phyloP scores from a whole-genome alignment of 2,888 invertebrate species.

The Diogma glabrata region DNA sequence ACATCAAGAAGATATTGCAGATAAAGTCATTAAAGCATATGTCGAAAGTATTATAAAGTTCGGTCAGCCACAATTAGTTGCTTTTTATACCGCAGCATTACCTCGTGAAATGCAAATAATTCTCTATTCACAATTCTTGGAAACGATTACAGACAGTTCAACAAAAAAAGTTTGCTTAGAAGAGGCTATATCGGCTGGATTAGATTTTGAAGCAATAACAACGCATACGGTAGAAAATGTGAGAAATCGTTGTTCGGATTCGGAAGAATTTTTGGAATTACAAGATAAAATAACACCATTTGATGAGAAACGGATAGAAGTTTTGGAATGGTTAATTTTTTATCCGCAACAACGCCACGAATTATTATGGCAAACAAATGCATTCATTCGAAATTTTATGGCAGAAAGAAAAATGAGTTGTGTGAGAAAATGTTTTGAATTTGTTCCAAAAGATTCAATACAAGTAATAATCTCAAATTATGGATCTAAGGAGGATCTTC shows the following conservation, averaged over 20 bases:
- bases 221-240: conserved; percentile 74
- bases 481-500: conserved; percentile 36
- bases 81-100: conserved; percentile 73
- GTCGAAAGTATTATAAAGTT: conserved; percentile 59
- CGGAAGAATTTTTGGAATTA: conserved; percentile 20
- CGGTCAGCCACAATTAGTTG: conserved; percentile 65
- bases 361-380: conserved; percentile 77
- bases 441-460: conserved; percentile 55
- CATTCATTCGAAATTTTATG: conserved; percentile 74
- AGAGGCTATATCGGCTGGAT: conserved; percentile 59
- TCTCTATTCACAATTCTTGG: conserved; percentile 61
- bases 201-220: conserved; percentile 77
- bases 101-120: conserved; percentile 47
- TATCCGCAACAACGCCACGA: conserved; percentile 67
- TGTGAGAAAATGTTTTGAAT: conserved; percentile 61
- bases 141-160: conserved; percentile 49
- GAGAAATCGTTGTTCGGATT: conserved; percentile 35
- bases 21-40: conserved; percentile 64
- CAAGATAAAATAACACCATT: conserved; percentile 48
- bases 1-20: conserved; percentile 56
- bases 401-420: conserved; percentile 72
- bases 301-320: conserved; percentile 60
- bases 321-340: conserved; percentile 80
- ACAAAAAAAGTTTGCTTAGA: conserved; percentile 49
- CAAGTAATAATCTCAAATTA: conserved; percentile 40